Evolutionary conservation across 2,797 vertebrate genomes (phyloP).

Genomic region (Sebastes elongatus): DNA sequence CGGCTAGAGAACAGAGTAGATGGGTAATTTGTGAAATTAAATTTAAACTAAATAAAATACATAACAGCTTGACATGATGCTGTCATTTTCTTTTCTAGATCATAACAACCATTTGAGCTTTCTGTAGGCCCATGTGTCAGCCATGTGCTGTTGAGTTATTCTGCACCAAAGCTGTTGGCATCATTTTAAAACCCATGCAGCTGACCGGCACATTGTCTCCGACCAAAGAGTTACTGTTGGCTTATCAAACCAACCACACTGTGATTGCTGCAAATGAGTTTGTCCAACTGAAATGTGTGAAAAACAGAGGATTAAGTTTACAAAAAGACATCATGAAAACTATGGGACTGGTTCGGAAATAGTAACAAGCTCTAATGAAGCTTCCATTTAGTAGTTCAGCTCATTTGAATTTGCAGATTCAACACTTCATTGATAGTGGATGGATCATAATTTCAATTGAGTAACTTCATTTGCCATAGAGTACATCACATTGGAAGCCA

Average conservation of each 20-base stretch:
- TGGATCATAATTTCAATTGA: background rate
- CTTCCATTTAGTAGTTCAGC: background rate
- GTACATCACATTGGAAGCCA: background rate
- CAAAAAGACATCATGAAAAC: background rate
- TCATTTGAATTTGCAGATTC: background rate
- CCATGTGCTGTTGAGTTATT: background rate
- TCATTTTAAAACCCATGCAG: background rate
- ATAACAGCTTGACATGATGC: background rate
- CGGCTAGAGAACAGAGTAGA: too few species aligned
- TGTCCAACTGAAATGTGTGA: background rate
- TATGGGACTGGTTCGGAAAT: background rate
- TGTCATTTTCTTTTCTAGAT: background rate
- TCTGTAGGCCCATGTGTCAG: background rate
- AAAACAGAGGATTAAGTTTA: background rate
- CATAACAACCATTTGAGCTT: background rate
- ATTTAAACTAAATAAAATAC: background rate
- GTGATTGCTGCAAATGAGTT: background rate
- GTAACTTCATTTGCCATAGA: background rate
- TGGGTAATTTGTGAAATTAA: background rate
- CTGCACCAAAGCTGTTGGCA: background rate
- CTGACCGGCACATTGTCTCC: background rate
- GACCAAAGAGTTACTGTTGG: background rate
- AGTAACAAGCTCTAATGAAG: background rate
- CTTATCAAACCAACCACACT: background rate
- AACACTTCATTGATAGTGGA: background rate